Evolutionary conservation across 2,888 invertebrate genomes (phyloP), one percentile per base, ranked within the genome.

Genomic region (Drosophila atripex): DNA sequence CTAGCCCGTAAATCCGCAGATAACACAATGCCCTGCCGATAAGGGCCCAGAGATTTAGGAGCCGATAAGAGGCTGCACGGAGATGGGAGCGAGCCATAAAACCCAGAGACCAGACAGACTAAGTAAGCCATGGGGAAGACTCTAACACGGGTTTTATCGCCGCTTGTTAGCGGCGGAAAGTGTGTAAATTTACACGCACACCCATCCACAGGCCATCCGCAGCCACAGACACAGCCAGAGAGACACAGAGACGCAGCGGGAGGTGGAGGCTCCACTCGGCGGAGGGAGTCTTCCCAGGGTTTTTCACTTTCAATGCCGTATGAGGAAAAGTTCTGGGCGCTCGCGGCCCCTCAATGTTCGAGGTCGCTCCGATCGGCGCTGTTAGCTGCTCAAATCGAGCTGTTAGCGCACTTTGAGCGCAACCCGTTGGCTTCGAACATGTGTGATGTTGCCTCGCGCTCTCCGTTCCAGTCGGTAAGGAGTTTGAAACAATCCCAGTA

Each of bases 181-280:
- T 80, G 85, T 86, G 82, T 80, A 82, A 82, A 85, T 85, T 82
- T 82, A 82, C 86, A 82, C 75, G 73, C 59, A 61, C 46, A 52
- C 39, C 32, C 11, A 7, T 21, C 55, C 39, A 28, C 28, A 28
- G 28, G 9, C 28, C 18, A 18, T 18, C 18, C 18, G 18, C 41
- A 23, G 49, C 11, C 5, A 35, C 16, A 14, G 25, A 21, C 14
- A 25, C 43, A 71, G 59, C 47, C 54, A 28, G 28, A 28, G 28
- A 9, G 9, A 28, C 3, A 9, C 16, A 2, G 8, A 14, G 30
- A 75, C 60, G 60, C 86, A 82, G 83, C 71, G 12, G 43, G 43
- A 43, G 43, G 11, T 73, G 72, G 57, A 70, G 45, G 69, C 60
- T 60, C 60, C 39, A 30, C 14, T 1, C 9, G 39, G 39, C 16